A percentile compares a stretch with the other conserved stretches of the same genome.
These are phyloP conservation scores for Microdon myrmicae DNA, from an alignment of 2,888 invertebrate genomes.

Conservation along the genomic window DNA sequence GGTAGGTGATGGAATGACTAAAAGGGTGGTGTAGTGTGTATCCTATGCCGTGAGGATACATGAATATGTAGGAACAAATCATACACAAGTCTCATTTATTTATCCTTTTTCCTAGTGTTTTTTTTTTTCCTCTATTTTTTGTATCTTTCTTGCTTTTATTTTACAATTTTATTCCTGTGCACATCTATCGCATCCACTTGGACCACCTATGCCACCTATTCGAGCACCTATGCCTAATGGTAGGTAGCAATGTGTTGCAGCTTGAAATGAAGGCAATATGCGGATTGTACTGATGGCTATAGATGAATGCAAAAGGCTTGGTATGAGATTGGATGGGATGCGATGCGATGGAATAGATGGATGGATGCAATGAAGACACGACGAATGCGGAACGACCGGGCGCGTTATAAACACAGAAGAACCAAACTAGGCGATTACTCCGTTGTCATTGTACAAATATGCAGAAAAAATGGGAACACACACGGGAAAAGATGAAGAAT, in stretches of 20 bases:
- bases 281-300: slow-evolving; percentile 39
- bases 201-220: slow-evolving; percentile 6
- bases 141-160: too few species aligned
- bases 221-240: slow-evolving; percentile 23
- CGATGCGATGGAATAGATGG: too few species aligned
- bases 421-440: slow-evolving; percentile 48
- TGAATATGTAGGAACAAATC: slow-evolving; percentile 35
- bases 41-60: background rate
- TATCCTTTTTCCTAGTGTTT: slow-evolving; percentile 15
- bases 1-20: too few species aligned
- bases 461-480: slow-evolving; percentile 38
- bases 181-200: too few species aligned
- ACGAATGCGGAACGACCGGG: background rate
- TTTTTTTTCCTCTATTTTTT: slow-evolving; percentile 2
- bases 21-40: too few species aligned
- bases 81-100: slow-evolving; percentile 25
- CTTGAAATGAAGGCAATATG: slow-evolving; percentile 50
- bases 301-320: slow-evolving; percentile 7
- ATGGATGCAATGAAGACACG: background rate
- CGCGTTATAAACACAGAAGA: background rate
- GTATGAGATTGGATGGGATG: too few species aligned
- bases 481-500: slow-evolving; percentile 44
- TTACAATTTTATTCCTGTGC: too few species aligned
- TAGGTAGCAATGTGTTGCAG: slow-evolving; percentile 13
- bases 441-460: slow-evolving; percentile 47